Evolutionary conservation across 2,113 vertebrate genomes (phyloP).

Genomic region (Orycteropus afer): DNA sequence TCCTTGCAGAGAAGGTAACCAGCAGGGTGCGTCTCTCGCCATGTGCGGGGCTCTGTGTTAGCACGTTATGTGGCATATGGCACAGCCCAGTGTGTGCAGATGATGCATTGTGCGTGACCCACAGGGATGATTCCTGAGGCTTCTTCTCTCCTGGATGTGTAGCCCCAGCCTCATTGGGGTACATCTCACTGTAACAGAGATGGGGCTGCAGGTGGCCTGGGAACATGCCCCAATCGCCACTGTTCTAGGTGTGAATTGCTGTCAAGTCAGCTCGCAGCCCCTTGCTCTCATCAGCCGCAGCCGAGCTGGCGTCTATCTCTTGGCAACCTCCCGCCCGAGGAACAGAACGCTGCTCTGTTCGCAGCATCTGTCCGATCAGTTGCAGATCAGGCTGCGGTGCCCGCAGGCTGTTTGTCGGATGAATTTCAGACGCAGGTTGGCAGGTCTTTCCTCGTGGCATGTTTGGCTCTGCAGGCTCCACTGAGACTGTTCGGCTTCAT

Average conservation of each 20-base stretch:
- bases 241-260: not conserved
- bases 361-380: too few relatives aligned
- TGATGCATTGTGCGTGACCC: not conserved
- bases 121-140: not conserved
- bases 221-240: accelerated
- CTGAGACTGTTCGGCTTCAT: not conserved
- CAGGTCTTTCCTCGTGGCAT: not conserved
- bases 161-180: not conserved
- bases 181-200: too few relatives aligned
- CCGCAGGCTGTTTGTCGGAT: not conserved
- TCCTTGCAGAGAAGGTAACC: not conserved
- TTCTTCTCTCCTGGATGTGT: accelerated
- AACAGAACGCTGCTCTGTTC: too few relatives aligned
- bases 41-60: too few relatives aligned
- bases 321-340: too few relatives aligned
- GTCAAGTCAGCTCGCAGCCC: too few relatives aligned
- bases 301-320: too few relatives aligned
- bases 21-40: not conserved
- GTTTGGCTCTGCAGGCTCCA: not conserved
- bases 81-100: accelerated
- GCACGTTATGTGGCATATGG: accelerated
- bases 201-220: not conserved
- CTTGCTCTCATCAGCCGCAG: too few relatives aligned
- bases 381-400: too few relatives aligned
- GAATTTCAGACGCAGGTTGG: not conserved